A percentile compares a stretch with the other conserved stretches of the same genome.
These are phyloP conservation scores for Philhelius pedissequus DNA, from an alignment of 2,888 invertebrate species.

Conservation along the genomic window DNA sequence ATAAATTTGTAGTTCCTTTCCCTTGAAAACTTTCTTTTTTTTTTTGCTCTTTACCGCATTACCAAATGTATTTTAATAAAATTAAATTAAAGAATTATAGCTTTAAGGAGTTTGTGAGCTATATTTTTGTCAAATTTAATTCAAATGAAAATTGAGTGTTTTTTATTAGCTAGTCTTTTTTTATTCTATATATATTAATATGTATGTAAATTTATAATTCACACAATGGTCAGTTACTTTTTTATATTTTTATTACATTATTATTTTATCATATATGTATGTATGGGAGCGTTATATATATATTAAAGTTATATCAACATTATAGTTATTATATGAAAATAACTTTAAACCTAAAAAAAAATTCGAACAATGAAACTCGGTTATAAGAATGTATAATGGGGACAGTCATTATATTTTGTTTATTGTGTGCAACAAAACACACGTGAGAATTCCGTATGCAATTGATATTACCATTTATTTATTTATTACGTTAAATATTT, in stretches of 20 bases:
- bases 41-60: too few species aligned
- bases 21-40: too few species aligned
- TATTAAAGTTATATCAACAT: slow-evolving; percentile 43
- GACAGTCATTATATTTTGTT: neutral
- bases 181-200: slow-evolving; percentile 62
- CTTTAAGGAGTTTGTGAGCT: too few species aligned
- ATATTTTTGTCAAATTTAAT: neutral
- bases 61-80: too few species aligned
- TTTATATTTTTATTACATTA: slow-evolving; percentile 20
- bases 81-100: too few species aligned
- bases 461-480: neutral
- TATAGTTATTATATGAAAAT: slow-evolving; percentile 23
- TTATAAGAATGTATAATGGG: neutral
- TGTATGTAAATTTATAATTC: slow-evolving; percentile 55
- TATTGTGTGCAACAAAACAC: slow-evolving; percentile 8
- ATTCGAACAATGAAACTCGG: slow-evolving; percentile 16
- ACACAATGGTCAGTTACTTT: slow-evolving; percentile 23
- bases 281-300: neutral
- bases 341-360: slow-evolving; percentile 21
- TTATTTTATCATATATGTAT: neutral
- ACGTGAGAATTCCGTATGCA: neutral
- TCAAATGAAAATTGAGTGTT: neutral
- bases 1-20: too few species aligned
- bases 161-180: slow-evolving; percentile 19
- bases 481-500: neutral